A percentile compares a stretch with the other conserved stretches of the same genome.
These are phyloP conservation scores for Oxycera nigricornis DNA, from an alignment of 2,888 invertebrate genomes.

Conservation along the genomic window DNA sequence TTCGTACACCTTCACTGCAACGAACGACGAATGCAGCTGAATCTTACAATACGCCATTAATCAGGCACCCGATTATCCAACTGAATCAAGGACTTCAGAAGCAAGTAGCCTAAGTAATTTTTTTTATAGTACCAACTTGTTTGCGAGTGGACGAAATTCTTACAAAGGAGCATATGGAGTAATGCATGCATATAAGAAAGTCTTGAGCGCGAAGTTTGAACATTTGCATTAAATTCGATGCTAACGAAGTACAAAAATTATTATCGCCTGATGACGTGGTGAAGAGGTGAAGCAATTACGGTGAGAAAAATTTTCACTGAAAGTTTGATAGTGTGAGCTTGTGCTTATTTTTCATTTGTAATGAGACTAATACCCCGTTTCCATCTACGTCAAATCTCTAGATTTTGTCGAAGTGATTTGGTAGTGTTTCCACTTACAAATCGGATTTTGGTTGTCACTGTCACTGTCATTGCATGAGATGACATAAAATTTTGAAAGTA, in stretches of 20 bases:
- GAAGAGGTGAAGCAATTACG: neutral
- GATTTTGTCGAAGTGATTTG: too few species aligned
- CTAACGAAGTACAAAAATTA: constrained; percentile 33
- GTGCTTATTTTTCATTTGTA: too few species aligned
- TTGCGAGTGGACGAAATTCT: neutral
- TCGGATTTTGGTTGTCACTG: too few species aligned
- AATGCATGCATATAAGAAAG: neutral
- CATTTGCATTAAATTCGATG: constrained; percentile 30
- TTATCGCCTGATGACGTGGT: constrained; percentile 4
- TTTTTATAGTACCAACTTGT: neutral
- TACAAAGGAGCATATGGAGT: neutral
- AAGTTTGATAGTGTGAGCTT: too few species aligned
- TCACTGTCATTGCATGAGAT: neutral
- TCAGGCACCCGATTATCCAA: constrained; percentile 20
- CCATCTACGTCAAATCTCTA: too few species aligned
- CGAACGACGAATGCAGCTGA: constrained; percentile 15
- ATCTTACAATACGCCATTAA: constrained; percentile 31
- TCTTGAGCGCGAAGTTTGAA: constrained; percentile 1
- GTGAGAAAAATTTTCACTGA: neutral
- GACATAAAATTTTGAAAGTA: too few species aligned
- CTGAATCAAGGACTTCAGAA: constrained; percentile 14
- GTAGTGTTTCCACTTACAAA: too few species aligned
- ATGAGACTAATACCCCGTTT: too few species aligned
- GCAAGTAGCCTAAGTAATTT: constrained; percentile 5
- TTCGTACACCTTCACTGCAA: neutral